Conservation (phyloP, 2,888 invertebrate genomes). For the Melanchra persicariae region DNA sequence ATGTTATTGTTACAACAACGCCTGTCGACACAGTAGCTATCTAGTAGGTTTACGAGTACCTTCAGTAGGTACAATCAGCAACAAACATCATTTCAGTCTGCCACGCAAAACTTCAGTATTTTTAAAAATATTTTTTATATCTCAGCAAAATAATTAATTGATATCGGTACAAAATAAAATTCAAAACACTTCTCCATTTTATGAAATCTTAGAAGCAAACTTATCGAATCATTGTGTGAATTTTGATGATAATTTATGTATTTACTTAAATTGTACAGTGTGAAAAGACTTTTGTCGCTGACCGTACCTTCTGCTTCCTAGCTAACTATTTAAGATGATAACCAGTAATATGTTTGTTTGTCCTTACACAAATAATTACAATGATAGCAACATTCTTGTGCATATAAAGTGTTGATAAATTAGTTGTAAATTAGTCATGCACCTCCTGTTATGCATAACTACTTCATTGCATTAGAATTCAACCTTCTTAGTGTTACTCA, state of each 20-base stretch:
- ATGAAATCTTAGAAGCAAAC: too few relatives aligned
- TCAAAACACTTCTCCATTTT: background rate
- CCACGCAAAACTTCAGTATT: background rate
- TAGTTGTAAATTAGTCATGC: conserved; percentile 33
- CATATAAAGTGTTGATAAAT: conserved; percentile 28
- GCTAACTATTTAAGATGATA: conserved; percentile 10
- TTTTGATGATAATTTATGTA: too few relatives aligned
- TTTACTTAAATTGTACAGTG: too few relatives aligned
- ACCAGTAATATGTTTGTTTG: conserved; percentile 16
- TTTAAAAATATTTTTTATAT: too few relatives aligned
- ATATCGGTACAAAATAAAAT: background rate
- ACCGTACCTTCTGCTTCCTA: background rate
- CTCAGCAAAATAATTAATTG: background rate
- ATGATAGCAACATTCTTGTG: conserved; percentile 38
- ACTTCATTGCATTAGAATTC: conserved; percentile 35
- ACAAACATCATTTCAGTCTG: too few relatives aligned
- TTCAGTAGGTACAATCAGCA: background rate
- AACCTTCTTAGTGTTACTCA: conserved; percentile 28
- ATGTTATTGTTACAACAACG: conserved; percentile 43
- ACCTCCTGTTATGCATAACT: conserved; percentile 19
- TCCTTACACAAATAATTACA: conserved; percentile 40
- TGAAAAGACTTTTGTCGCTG: background rate
- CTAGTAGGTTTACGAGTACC: background rate
- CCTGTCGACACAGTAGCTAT: conserved; percentile 27
- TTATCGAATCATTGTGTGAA: too few relatives aligned